Conservation (phyloP, 2,888 invertebrate species). For the Hydroisotoma schaefferi region DNA sequence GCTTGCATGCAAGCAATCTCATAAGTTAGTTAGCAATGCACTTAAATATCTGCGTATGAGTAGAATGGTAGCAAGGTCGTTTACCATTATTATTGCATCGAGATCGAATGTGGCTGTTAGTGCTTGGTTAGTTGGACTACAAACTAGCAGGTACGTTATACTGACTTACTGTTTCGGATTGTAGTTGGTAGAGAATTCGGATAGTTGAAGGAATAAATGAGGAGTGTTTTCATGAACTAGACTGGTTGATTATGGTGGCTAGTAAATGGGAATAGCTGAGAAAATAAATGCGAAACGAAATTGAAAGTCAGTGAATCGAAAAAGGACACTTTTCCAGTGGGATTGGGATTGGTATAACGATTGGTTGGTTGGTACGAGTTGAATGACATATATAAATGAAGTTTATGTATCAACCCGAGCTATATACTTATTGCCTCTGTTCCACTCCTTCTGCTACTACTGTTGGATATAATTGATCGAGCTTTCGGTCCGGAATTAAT, state of each 20-base stretch:
- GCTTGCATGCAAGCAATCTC: too few species aligned
- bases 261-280: too few species aligned
- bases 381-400: not conserved
- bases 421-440: too few species aligned
- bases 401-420: not conserved
- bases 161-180: too few species aligned
- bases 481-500: conserved; percentile 10
- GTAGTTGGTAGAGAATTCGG: not conserved
- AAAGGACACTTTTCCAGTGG: conserved; percentile 6
- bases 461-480: conserved; percentile 5
- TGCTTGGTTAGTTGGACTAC: too few species aligned
- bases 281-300: conserved; percentile 10
- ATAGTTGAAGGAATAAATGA: not conserved
- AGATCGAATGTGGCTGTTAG: too few species aligned
- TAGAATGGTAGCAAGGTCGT: too few species aligned
- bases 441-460: too few species aligned
- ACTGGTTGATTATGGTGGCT: not conserved
- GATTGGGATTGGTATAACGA: conserved; percentile 2
- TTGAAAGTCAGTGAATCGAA: conserved; percentile 11
- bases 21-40: too few species aligned
- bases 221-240: not conserved
- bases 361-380: not conserved
- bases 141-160: too few species aligned
- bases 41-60: too few species aligned
- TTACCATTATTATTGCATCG: too few species aligned